phyloP scores from a whole-genome alignment of 2,888 invertebrate genomes.

The Papilio gigon region DNA sequence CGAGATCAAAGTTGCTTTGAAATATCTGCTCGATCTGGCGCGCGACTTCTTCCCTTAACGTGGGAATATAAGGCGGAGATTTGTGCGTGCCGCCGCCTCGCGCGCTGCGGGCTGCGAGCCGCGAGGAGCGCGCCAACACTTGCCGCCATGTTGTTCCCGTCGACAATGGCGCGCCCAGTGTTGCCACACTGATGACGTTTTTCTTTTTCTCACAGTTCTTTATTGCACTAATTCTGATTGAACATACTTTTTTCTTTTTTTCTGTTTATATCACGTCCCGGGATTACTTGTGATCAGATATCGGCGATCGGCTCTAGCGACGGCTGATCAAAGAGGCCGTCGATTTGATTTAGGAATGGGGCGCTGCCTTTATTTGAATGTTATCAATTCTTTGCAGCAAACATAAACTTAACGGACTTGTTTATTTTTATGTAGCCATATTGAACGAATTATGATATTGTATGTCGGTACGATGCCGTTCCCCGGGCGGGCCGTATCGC shows the following conservation, averaged over 20 bases:
- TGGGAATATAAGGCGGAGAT: slow-evolving; percentile 57
- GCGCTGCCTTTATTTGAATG: slow-evolving; percentile 41
- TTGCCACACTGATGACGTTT: slow-evolving; percentile 62
- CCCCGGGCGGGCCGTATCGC: slow-evolving; percentile 16
- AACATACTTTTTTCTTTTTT: slow-evolving; percentile 59
- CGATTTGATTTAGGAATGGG: slow-evolving; percentile 40
- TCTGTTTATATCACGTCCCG: slow-evolving; percentile 42
- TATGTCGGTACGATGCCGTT: slow-evolving; percentile 20
- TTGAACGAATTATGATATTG: slow-evolving; percentile 40
- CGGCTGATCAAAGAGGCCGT: slow-evolving; percentile 40
- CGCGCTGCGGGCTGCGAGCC: slow-evolving; percentile 27
- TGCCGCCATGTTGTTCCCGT: slow-evolving; percentile 63
- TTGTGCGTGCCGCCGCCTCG: slow-evolving; percentile 56
- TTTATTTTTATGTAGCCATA: slow-evolving; percentile 39
- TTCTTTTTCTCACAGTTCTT: slow-evolving; percentile 58
- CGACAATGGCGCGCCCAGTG: slow-evolving; percentile 61
- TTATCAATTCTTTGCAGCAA: slow-evolving; percentile 39
- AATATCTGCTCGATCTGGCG: slow-evolving; percentile 59
- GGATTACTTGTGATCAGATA: slow-evolving; percentile 41
- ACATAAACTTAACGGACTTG: slow-evolving; percentile 40
- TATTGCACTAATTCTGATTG: slow-evolving; percentile 66
- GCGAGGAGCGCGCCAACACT: slow-evolving; percentile 55
- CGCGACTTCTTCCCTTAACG: slow-evolving; percentile 52
- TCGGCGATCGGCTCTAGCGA: slow-evolving; percentile 40
- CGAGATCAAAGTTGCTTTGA: slow-evolving; percentile 73